These are phyloP conservation scores for Strix occidentalis DNA, from an alignment of 2,797 vertebrate genomes.

Conservation along the genomic window DNA sequence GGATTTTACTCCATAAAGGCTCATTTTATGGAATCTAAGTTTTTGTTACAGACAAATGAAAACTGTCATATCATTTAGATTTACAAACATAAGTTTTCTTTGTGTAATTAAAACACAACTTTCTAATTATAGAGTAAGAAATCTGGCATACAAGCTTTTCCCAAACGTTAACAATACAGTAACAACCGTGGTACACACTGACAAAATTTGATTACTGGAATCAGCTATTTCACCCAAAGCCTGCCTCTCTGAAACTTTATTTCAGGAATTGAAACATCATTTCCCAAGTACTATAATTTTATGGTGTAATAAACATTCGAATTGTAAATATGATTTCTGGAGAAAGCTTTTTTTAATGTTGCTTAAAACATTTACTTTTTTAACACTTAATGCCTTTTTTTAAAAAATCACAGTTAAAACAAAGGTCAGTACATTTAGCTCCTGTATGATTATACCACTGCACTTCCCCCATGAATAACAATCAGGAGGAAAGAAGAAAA, in stretches of 20 bases:
- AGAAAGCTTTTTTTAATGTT: background rate
- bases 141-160: background rate
- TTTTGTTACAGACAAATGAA: conserved; percentile 10
- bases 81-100: background rate
- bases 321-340: conserved; percentile 7
- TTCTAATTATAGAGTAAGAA: background rate
- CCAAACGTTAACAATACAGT: background rate
- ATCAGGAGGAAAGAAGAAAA: background rate
- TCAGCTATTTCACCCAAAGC: background rate
- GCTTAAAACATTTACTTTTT: conserved; percentile 16
- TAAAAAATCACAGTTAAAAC: background rate
- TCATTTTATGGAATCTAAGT: background rate
- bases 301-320: background rate
- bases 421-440: background rate
- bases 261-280: background rate
- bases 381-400: background rate
- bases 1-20: background rate
- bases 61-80: background rate
- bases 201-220: conserved; percentile 4
- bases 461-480: background rate
- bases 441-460: background rate
- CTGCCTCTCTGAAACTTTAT: conserved; percentile 1
- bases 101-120: conserved; percentile 8
- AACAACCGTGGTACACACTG: background rate
- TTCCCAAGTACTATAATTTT: conserved; percentile 1